Conservation (phyloP, 2,113 vertebrate genomes). For the Rhagologus leucostigma region DNA sequence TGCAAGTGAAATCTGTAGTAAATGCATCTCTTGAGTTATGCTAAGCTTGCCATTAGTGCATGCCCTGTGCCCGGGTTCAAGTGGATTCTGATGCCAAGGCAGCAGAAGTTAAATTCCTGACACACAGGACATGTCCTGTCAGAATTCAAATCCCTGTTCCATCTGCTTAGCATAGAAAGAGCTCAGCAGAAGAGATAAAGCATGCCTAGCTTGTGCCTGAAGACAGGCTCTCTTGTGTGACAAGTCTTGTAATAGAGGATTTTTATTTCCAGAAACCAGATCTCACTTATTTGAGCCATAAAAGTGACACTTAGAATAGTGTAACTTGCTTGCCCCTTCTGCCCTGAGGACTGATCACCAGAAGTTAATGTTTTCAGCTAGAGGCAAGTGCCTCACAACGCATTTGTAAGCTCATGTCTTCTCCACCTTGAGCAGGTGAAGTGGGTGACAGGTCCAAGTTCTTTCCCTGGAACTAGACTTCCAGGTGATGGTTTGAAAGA, state of each 20-base stretch:
- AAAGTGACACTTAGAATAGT: accelerated
- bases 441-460: neutral
- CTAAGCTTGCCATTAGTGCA: neutral
- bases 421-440: neutral
- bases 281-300: neutral
- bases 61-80: neutral
- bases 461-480: neutral
- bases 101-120: neutral
- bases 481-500: neutral
- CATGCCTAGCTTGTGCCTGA: neutral
- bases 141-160: neutral
- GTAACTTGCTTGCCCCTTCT: neutral
- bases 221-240: neutral
- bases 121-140: neutral
- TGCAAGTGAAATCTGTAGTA: neutral
- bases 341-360: neutral
- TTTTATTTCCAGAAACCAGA: neutral
- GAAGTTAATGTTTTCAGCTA: neutral
- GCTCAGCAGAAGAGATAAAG: neutral
- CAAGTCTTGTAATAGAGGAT: neutral
- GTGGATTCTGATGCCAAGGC: neutral
- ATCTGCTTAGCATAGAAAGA: neutral
- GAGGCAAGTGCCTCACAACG: neutral
- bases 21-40: neutral
- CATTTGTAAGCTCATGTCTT: neutral